A percentile compares a stretch with the other conserved stretches of the same genome.
phyloP scores from a whole-genome alignment of 2,888 invertebrate species.

The Tiliacea aurago region DNA sequence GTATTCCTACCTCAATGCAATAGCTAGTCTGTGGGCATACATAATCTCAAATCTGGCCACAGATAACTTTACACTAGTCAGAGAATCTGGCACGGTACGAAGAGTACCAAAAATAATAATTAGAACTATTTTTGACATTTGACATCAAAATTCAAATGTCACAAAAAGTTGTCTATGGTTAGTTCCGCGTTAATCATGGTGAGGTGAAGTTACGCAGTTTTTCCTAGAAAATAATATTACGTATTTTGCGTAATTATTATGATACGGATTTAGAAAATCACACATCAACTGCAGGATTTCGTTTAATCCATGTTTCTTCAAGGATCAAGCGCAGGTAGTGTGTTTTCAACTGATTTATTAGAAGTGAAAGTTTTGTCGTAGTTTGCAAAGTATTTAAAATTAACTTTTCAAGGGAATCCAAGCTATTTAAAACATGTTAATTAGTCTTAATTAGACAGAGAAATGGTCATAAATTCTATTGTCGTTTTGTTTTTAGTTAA shows the following conservation, averaged over 20 bases:
- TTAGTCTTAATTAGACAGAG: conserved; percentile 24
- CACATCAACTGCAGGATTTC: conserved; percentile 74
- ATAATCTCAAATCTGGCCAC: too few relatives aligned
- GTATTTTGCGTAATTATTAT: conserved; percentile 77
- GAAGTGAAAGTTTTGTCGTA: conserved; percentile 80
- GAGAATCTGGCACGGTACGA: too few relatives aligned
- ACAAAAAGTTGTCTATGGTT: conserved; percentile 57
- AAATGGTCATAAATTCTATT: conserved; percentile 7
- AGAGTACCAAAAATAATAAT: not conserved
- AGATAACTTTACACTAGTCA: too few relatives aligned
- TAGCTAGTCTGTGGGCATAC: too few relatives aligned
- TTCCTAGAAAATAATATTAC: conserved; percentile 72
- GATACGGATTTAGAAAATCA: conserved; percentile 70
- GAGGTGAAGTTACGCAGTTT: conserved; percentile 73
- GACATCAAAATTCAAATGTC: conserved; percentile 3
- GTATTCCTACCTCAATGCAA: too few relatives aligned
- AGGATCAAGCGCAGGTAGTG: conserved; percentile 78
- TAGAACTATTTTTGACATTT: conserved; percentile 1
- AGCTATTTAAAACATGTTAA: conserved; percentile 3
- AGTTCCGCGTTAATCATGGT: conserved; percentile 79
- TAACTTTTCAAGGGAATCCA: conserved; percentile 53
- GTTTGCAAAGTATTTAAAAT: conserved; percentile 28
- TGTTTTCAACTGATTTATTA: conserved; percentile 57
- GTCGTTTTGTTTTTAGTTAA: conserved; percentile 7
- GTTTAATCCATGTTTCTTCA: conserved; percentile 69